phyloP scores from a whole-genome alignment of 2,113 vertebrate species.

The Apaloderma vittatum region DNA sequence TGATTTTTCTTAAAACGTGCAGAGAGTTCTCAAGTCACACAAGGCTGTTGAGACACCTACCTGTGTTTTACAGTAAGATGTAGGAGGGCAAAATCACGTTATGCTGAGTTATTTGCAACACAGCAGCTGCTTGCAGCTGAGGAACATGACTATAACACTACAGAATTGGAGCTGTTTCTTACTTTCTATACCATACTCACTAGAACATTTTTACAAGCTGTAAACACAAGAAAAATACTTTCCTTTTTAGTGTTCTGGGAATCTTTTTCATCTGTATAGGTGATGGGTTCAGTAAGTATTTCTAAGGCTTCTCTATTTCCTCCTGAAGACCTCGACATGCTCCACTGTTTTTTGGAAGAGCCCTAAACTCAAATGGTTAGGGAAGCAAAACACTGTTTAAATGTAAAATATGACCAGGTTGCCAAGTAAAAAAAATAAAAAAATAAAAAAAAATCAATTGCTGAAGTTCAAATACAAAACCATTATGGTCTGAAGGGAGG shows the following conservation, averaged over 20 bases:
- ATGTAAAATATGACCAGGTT: background rate
- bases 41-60: background rate
- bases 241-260: background rate
- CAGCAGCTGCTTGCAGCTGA: background rate
- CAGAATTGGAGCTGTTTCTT: background rate
- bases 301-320: background rate
- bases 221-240: background rate
- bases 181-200: background rate
- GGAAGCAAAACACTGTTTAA: background rate
- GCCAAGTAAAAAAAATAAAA: background rate
- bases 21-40: background rate
- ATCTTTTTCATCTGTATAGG: background rate
- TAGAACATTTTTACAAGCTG: background rate
- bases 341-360: background rate
- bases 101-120: background rate
- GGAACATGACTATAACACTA: fast-evolving
- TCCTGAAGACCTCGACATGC: background rate
- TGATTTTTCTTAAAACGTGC: background rate
- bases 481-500: background rate
- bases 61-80: background rate
- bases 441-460: background rate
- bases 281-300: background rate
- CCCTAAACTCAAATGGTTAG: background rate
- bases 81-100: background rate
- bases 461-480: background rate